These are phyloP conservation scores for Blennius ocellaris DNA, from an alignment of 2,113 vertebrate genomes.

Conservation along the genomic window DNA sequence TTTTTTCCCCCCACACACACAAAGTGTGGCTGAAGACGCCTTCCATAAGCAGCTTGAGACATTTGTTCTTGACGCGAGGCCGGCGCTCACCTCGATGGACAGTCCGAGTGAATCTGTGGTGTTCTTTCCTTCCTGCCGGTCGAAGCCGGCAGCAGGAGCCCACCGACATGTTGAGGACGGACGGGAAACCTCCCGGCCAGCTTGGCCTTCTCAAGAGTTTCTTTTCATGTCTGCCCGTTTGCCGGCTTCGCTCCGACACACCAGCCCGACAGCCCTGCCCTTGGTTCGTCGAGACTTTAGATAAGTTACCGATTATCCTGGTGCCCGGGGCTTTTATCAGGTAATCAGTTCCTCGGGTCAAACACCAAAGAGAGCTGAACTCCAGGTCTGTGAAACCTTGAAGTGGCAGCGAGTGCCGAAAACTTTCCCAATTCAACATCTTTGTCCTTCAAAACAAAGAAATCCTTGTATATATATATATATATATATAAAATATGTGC, in stretches of 20 bases:
- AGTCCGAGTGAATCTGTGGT: constrained; percentile 25
- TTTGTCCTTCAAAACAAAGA: too few species aligned
- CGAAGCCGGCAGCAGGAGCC: constrained; percentile 16
- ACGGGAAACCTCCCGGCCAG: not conserved
- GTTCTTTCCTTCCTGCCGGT: not conserved
- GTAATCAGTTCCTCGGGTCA: constrained; percentile 61
- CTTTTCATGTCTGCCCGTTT: constrained; percentile 4
- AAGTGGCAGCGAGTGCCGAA: not conserved
- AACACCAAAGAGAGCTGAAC: not conserved
- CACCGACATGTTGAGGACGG: constrained; percentile 20
- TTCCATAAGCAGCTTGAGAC: too few species aligned
- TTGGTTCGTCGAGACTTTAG: not conserved
- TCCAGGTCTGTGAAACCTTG: not conserved
- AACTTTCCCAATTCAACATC: too few species aligned
- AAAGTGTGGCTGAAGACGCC: too few species aligned
- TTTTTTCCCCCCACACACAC: too few species aligned
- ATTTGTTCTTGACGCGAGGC: not conserved
- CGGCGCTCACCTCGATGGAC: constrained; percentile 48
- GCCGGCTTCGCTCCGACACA: not conserved
- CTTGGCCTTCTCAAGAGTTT: not conserved
- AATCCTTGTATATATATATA: too few species aligned
- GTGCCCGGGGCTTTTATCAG: constrained; percentile 1
- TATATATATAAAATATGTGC: too few species aligned
- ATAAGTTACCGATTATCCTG: constrained; percentile 35
- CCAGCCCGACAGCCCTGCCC: not conserved